Percentiles rank a stretch among this genome's conserved stretches.
Evolutionary conservation across 2,113 vertebrate genomes (phyloP).

Genomic region (Eublepharis macularius): DNA sequence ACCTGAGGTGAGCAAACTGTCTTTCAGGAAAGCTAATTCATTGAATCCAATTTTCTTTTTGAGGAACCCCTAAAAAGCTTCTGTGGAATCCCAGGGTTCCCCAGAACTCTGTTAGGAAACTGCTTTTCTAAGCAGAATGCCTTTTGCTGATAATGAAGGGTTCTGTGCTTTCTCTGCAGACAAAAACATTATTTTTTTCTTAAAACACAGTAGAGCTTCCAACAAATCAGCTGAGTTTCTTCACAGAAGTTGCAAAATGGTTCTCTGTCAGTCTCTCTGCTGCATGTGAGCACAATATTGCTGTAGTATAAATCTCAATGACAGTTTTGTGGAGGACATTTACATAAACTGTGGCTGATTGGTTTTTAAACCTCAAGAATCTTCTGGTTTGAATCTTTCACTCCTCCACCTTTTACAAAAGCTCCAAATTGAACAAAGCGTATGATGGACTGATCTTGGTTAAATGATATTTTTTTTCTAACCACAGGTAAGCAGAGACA

Average conservation of each 20-base stretch:
- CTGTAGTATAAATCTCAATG: conserved; percentile 27
- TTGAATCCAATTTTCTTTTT: not conserved
- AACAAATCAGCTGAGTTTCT: conserved; percentile 15
- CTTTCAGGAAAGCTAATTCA: not conserved
- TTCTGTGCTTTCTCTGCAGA: not conserved
- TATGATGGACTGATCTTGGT: conserved; percentile 26
- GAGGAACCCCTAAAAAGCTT: not conserved
- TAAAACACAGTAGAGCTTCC: not conserved
- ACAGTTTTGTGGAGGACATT: conserved; percentile 36
- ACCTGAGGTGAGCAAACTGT: not conserved
- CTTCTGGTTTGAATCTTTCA: conserved; percentile 17
- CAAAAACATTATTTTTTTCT: conserved; percentile 32
- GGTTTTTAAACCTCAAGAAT: conserved; percentile 32
- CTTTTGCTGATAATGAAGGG: not conserved
- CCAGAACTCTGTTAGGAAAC: not conserved
- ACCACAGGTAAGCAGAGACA: not conserved
- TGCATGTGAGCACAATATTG: conserved; percentile 8
- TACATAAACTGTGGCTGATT: conserved; percentile 8
- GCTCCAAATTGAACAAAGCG: conserved; percentile 39
- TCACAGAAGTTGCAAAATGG: conserved; percentile 23
- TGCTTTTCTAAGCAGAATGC: not conserved
- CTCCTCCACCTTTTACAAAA: conserved; percentile 27
- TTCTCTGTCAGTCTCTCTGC: conserved; percentile 26
- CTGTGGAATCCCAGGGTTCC: not conserved
- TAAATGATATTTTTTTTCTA: conserved; percentile 26